Conservation (phyloP, 2,113 vertebrate species). For the Muntiacus muntjak region DNA sequence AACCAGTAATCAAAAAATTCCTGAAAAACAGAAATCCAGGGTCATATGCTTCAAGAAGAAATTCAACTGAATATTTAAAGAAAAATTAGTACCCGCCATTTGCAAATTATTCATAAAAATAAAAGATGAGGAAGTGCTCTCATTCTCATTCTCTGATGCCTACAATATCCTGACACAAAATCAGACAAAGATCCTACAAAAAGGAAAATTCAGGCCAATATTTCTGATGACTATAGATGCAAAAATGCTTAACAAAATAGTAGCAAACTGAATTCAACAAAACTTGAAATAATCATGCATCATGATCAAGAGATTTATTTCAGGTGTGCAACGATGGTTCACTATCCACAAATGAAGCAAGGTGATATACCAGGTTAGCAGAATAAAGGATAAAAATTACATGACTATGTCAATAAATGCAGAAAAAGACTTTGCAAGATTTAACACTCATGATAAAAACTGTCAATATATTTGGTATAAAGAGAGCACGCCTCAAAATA, state of each 20-base stretch:
- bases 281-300: not conserved
- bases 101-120: not conserved
- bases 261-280: not conserved
- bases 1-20: not conserved
- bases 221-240: not conserved
- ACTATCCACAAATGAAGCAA: not conserved
- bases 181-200: not conserved
- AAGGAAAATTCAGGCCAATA: not conserved
- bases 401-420: not conserved
- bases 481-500: not conserved
- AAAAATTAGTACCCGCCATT: not conserved
- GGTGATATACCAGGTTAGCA: not conserved
- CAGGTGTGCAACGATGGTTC: fast-evolving
- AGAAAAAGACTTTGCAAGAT: not conserved
- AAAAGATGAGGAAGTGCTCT: not conserved
- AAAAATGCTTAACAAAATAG: not conserved
- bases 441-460: not conserved
- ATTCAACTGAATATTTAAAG: not conserved
- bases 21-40: not conserved
- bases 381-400: not conserved
- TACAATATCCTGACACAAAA: not conserved
- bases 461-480: not conserved
- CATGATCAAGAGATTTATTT: not conserved
- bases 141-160: not conserved
- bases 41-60: not conserved